Conservation (phyloP, 2,113 vertebrate species). For the Balaeniceps rex region DNA sequence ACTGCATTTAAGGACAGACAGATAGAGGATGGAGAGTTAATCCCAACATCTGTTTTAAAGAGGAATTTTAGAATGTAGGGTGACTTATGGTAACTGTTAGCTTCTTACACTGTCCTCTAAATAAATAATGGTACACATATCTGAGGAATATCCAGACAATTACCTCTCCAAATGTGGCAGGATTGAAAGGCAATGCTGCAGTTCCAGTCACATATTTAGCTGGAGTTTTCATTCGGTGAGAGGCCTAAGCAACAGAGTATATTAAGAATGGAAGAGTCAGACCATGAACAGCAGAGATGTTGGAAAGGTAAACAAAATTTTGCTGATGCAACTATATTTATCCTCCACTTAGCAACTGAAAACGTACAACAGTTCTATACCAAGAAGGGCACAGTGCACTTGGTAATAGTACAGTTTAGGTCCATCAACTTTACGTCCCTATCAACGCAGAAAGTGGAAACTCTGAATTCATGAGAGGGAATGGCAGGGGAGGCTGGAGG, state of each 20-base stretch:
- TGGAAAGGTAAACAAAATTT: conserved; percentile 3
- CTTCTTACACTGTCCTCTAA: background rate
- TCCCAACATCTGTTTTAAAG: background rate
- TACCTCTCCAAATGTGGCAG: conserved; percentile 95
- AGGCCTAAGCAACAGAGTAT: conserved; percentile 77
- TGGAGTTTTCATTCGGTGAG: conserved; percentile 92
- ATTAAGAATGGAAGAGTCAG: background rate
- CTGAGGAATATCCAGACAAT: background rate
- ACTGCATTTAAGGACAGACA: background rate
- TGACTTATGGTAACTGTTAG: background rate
- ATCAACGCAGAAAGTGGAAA: background rate
- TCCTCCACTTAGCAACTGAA: background rate
- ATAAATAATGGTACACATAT: background rate
- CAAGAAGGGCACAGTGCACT: background rate
- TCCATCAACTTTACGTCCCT: background rate
- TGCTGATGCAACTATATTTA: background rate
- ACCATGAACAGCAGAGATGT: background rate
- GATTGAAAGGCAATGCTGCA: conserved; percentile 90
- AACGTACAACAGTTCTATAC: background rate
- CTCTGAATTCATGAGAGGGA: background rate
- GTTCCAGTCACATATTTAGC: conserved; percentile 92
- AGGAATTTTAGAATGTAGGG: background rate
- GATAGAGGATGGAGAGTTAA: background rate
- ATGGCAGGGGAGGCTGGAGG: background rate
- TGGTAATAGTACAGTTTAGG: background rate